Conservation (phyloP, 2,113 vertebrate genomes). For the Hemichromis elongatus region DNA sequence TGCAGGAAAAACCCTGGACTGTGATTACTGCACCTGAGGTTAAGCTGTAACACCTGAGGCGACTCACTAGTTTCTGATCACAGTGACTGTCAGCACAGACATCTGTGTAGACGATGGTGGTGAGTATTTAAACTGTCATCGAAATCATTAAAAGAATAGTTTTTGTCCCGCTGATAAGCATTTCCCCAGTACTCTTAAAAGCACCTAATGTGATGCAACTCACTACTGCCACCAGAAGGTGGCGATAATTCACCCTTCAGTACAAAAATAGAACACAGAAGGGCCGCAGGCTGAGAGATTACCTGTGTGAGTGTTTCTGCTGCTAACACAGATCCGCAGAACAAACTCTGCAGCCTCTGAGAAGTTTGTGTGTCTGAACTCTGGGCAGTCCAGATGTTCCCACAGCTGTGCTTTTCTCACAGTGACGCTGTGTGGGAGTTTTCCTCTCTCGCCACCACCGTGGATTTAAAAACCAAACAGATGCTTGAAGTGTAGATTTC, state of each 20-base stretch:
- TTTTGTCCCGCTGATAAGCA: background rate
- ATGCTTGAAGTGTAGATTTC: background rate
- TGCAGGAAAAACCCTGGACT: background rate
- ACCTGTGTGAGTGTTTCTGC: too few species aligned
- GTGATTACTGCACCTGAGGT: rapidly evolving
- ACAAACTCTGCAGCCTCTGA: too few species aligned
- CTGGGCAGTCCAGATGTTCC: background rate
- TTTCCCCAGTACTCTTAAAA: too few species aligned
- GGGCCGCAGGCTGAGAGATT: too few species aligned
- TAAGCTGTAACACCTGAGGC: background rate
- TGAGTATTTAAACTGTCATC: background rate
- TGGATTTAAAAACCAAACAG: background rate
- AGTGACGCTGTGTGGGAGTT: background rate
- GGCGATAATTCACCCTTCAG: background rate
- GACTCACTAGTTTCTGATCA: background rate
- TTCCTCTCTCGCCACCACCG: rapidly evolving
- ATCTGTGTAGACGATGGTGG: background rate
- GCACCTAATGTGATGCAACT: background rate
- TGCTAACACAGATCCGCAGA: too few species aligned
- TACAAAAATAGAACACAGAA: too few species aligned
- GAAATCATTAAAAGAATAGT: background rate
- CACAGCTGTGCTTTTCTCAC: background rate
- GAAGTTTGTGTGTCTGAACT: too few species aligned
- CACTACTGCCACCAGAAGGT: background rate
- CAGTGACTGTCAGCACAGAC: background rate